phyloP scores from a whole-genome alignment of 2,888 invertebrate species.

The Drepanosiphum platanoidis region DNA sequence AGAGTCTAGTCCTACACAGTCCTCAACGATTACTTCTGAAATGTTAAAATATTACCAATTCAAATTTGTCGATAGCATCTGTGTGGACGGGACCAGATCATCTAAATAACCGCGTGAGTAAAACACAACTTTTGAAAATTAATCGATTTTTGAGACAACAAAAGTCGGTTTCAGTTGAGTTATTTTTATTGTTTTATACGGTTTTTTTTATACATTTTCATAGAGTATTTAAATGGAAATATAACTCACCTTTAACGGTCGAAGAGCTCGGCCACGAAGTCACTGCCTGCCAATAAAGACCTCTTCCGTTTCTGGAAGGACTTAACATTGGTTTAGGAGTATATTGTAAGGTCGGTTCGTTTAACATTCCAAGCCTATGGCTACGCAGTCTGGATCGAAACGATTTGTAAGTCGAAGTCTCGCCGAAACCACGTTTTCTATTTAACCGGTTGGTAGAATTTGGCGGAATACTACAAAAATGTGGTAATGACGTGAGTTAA shows the following conservation, averaged over 20 bases:
- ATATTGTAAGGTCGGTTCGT: conserved; percentile 73
- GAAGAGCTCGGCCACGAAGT: conserved; percentile 66
- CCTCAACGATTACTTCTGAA: conserved; percentile 49
- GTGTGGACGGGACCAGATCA: background rate
- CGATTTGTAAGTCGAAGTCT: conserved; percentile 66
- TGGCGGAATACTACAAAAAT: conserved; percentile 31
- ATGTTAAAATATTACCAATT: background rate
- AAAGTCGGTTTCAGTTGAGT: background rate
- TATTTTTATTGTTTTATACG: no score
- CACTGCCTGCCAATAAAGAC: conserved; percentile 76
- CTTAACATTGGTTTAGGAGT: conserved; percentile 95
- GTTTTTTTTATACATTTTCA: background rate
- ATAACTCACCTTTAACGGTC: conserved; percentile 64
- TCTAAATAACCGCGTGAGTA: no score
- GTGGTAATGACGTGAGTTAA: background rate
- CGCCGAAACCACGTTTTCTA: conserved; percentile 50
- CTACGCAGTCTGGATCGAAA: conserved; percentile 70
- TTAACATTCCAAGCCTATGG: conserved; percentile 68
- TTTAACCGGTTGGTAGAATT: conserved; percentile 34
- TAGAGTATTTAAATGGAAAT: background rate
- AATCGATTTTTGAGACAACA: background rate
- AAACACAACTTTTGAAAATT: no score
- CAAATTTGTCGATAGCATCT: background rate
- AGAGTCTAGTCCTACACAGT: conserved; percentile 65
- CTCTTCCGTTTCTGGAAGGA: conserved; percentile 88